Evolutionary conservation across 2,113 vertebrate species (phyloP), one percentile per base, ranked within the genome.

Genomic region (Plotosus lineatus): DNA sequence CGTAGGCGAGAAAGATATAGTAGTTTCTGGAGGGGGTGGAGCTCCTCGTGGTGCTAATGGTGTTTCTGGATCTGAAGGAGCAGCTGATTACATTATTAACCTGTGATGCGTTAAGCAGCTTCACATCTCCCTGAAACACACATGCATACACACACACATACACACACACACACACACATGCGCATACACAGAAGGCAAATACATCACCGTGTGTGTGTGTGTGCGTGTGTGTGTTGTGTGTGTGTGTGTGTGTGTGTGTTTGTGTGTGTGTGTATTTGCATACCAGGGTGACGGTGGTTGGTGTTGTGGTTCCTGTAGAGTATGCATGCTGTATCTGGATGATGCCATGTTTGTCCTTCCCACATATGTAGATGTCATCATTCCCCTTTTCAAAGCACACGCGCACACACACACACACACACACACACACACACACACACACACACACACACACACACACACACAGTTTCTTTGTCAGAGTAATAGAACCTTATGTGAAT

Each of bases 361-460:
- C 82, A 86, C 94, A 95, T 6, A 93, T 90, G n/a, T 94, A 95
- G 55, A 94, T 90, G 75, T 94, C 92, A 87, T 95, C 94, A 28
- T 92, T 87, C 17, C 93, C 94, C 94, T 95, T 72, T 66, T n/a
- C n/a, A 38, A 55, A 21, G 83, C 5, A 68, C 6, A 50, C 36
- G 44, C 28, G 58, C 38, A 72, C 68, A 46, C 66, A 69, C 19
- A 58, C n/a, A 77, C 40, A 42, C 74, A 76, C 33, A 53, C 73
- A 76, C 53, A 61, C 36, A 77, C 75, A 36, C 42, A 61, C 42
- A 21, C 75, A 46, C 7, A 36, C 17, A 55, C 42, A 42, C 17
- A 51, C 50, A 51, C 50, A 51, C 50, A 19, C 17, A 51, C 63
- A 66, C 21, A 66, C 38, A 66, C 17, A 42, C 23, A 12, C 26